Base-by-base conservation (phyloP, 2,888 invertebrate species). In the Scrobipalpa costella region DNA sequence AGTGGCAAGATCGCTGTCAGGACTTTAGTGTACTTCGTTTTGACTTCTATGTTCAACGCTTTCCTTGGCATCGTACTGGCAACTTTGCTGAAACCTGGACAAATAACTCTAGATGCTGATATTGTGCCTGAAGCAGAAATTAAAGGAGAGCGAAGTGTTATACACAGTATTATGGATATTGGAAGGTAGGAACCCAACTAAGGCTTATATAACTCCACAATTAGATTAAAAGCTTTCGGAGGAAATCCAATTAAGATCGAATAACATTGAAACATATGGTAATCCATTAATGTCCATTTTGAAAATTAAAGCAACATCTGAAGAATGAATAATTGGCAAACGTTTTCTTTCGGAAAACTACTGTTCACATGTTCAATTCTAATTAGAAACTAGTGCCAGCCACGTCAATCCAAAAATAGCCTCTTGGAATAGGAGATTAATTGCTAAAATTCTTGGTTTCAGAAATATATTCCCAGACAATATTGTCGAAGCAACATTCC, bases 391-490 rank as follows among this genome's bases (percentile, higher is more conserved):
- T 52, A n/a, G 21, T 55, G 55, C 33, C 55, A 55, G 27, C 27
- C 7, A 55, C 27, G 1, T 15, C 7, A 13, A 13, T 55, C 7
- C 7, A 3, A 34, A 15, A 34, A 34, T 27, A 55, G 33, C 7
- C 15, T 55, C 0, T 34, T 55, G 34, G 15, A 27, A 27, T n/a
- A 55, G n/a, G 34, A 19, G 34, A 27, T 34, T 7, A 52, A 52
- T 52, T n/a, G 33, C 9, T 34, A 11, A 50, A 19, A 58, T 60
- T 60, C 7, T 57, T 21, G 63, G 60, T 69, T 66, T 93, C 93
- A 98, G 98, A 87, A 98, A 98, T 85, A 95, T 97, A 78, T 95
- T 98, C 80, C 97, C 98, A 17, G 97, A 97, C 83, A 98, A 98
- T 89, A 93, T 98, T 71, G 96, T 98, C 78, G 96, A 97, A 88